Evolutionary conservation across 2,797 vertebrate genomes (phyloP).

Genomic region (Phrynocephalus vlangalii): DNA sequence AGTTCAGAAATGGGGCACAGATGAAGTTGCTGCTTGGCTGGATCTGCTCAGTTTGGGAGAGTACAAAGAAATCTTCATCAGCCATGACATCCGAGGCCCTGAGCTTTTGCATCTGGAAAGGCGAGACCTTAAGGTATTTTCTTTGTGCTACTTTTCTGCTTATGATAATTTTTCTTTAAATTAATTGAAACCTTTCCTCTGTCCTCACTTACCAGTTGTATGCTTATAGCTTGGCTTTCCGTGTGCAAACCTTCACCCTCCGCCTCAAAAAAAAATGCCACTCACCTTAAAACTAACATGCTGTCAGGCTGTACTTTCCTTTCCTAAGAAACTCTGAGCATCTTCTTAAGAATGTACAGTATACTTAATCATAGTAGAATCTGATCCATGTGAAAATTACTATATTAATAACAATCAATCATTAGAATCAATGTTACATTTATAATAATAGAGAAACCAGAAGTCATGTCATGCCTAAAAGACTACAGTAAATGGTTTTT

Average conservation of each 20-base stretch:
- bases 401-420: background rate
- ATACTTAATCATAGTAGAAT: slow-evolving; percentile 27
- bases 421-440: background rate
- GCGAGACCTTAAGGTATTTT: slow-evolving; percentile 98
- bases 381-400: slow-evolving; percentile 46
- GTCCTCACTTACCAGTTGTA: slow-evolving; percentile 72
- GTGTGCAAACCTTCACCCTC: slow-evolving; percentile 70
- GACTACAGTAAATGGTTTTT: no score
- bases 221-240: slow-evolving; percentile 91
- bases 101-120: slow-evolving; percentile 99
- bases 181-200: slow-evolving; percentile 69
- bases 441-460: no score
- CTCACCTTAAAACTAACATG: slow-evolving; percentile 59
- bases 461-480: no score
- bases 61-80: slow-evolving; percentile 98
- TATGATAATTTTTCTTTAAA: slow-evolving; percentile 70
- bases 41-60: slow-evolving; percentile 99
- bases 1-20: slow-evolving; percentile 99
- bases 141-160: slow-evolving; percentile 82
- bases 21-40: slow-evolving; percentile 99
- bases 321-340: slow-evolving; percentile 32
- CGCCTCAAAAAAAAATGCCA: background rate
- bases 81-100: slow-evolving; percentile 98
- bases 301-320: slow-evolving; percentile 64
- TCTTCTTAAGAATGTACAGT: slow-evolving; percentile 29